Base-by-base conservation (phyloP, 1,140 invertebrate genomes). In the Akabosia matsudoensis region DNA sequence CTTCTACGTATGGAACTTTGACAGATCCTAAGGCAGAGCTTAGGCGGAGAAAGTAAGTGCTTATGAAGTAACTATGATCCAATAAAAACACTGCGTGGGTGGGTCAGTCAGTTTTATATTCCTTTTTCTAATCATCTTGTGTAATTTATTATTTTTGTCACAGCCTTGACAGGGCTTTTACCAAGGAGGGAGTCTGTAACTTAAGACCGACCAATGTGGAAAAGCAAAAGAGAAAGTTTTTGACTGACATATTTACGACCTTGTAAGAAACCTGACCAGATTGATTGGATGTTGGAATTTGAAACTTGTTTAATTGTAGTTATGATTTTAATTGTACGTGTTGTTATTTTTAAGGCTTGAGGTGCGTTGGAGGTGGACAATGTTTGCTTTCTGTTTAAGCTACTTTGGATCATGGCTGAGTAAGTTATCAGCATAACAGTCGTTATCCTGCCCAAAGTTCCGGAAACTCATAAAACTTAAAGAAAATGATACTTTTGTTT, bases 111-210 rank as follows among this genome's bases (percentile, higher is more conserved):
- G n/a, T n/a, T n/a, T n/a, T n/a, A n/a, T n/a, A 45, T 18, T 45
- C 7, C 37, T 45, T 45, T 18, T 45, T 45, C 7, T 45, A 7
- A 45, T 10, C 18, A 10, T 18, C 7, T 18, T 10, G 37, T 45
- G 7, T 45, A 10, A 45, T 45, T 45, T 7, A 45, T 45, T 45
- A 56, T 16, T n/a, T 24, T 56, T 7, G 14, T 56, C 3, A 10
- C 54, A 56, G 54, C 54, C 22, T 56, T 56, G 31, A 71, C 26
- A 76, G 93, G 81, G 91, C 96, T 52, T 92, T 97, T 54, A 93
- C 94, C 86, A 96, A 97, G 85, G 94, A 95, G 85, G 94, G 95
- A 72, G 93, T 95, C 82, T 94, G 93, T 84, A 97, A 97, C 86
- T 92, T 96, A 45, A 91, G 93, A 70, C 93, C 95, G 85, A 92